phyloP scores from a whole-genome alignment of 2,113 vertebrate species.

The Turdus rufiventris region DNA sequence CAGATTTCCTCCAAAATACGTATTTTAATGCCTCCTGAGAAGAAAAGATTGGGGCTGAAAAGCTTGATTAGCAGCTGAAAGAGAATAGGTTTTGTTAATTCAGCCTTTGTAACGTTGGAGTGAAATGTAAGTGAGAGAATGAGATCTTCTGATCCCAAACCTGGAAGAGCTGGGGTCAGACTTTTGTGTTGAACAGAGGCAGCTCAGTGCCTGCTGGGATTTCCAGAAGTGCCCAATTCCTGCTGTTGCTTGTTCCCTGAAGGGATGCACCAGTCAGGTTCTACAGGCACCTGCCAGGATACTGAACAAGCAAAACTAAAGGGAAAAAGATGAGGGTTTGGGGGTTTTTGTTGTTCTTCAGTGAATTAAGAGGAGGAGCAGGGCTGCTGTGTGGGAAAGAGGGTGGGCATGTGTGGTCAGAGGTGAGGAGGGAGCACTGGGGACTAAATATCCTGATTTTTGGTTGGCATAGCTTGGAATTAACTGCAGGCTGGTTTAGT shows the following conservation, averaged over 20 bases:
- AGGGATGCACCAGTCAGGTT: neutral
- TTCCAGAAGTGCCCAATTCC: neutral
- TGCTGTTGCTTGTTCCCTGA: neutral
- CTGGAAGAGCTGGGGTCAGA: neutral
- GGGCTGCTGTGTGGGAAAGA: rapidly evolving
- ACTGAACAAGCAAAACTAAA: neutral
- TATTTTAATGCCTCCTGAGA: neutral
- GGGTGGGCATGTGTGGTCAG: neutral
- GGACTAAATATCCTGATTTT: neutral
- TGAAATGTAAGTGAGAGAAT: neutral
- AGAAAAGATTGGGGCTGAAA: constrained; percentile 6
- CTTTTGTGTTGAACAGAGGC: neutral
- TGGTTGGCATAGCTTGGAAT: neutral
- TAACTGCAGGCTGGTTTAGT: neutral
- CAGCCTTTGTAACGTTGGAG: neutral
- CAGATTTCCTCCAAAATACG: neutral
- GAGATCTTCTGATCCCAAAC: neutral
- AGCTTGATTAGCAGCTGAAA: neutral
- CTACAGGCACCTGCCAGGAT: neutral
- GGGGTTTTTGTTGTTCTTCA: neutral
- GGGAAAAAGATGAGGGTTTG: neutral
- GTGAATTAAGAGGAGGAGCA: neutral
- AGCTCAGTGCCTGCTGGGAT: neutral
- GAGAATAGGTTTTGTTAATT: neutral
- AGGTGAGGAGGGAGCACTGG: rapidly evolving